These are phyloP conservation scores for Microcebus tavaratra DNA, from an alignment of 2,113 vertebrate genomes.

Conservation along the genomic window DNA sequence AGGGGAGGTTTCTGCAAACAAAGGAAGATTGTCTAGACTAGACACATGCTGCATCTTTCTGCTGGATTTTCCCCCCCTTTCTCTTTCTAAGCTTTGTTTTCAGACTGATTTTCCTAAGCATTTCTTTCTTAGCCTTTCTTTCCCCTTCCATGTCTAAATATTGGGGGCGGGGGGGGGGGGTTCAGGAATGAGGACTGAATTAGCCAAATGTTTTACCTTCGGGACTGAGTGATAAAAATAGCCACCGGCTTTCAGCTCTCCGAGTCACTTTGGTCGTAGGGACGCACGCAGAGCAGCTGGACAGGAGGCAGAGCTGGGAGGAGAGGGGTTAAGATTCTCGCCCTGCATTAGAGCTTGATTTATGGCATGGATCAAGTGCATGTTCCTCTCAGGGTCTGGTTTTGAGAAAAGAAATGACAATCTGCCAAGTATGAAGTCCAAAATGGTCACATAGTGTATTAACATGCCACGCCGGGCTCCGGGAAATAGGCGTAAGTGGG, in stretches of 20 bases:
- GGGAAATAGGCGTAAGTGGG: background rate
- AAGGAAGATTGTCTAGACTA: conserved; percentile 66
- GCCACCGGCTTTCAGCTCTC: background rate
- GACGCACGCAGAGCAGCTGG: background rate
- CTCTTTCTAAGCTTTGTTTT: conserved; percentile 18
- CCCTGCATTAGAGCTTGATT: conserved; percentile 52
- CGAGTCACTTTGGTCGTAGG: conserved; percentile 58
- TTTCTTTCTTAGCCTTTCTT: conserved; percentile 54
- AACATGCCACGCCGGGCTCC: background rate
- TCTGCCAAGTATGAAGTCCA: conserved; percentile 11
- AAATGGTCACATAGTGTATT: background rate
- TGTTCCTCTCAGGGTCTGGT: conserved; percentile 56
- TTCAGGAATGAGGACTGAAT: conserved; percentile 30
- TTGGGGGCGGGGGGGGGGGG: background rate
- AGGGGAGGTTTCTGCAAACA: conserved; percentile 45
- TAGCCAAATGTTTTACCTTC: conserved; percentile 59
- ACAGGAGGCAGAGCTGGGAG: background rate
- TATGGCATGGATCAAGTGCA: conserved; percentile 53
- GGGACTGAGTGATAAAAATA: conserved; percentile 63
- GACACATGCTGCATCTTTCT: conserved; percentile 18
- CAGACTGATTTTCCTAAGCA: background rate
- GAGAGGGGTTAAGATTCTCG: conserved; percentile 12
- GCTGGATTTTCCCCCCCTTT: background rate
- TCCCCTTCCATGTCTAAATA: conserved; percentile 62
- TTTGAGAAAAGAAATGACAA: conserved; percentile 58